Evolutionary conservation across 2,888 invertebrate genomes (phyloP).

Genomic region (Megastigmus dorsalis): DNA sequence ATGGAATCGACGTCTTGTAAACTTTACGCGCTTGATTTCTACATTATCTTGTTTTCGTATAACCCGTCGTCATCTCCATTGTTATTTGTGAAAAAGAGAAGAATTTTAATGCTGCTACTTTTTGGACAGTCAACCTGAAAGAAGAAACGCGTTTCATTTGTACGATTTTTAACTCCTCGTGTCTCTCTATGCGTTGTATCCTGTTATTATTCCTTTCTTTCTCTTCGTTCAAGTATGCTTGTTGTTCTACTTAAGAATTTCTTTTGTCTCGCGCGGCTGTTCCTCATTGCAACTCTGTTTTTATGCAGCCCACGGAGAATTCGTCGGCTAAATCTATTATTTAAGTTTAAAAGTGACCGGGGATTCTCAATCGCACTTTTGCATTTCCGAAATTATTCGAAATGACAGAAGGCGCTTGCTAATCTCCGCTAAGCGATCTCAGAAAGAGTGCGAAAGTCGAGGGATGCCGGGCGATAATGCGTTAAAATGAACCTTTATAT

Average conservation of each 20-base stretch:
- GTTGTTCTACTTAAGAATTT: slow-evolving; percentile 54
- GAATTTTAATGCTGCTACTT: slow-evolving; percentile 15
- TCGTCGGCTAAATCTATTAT: slow-evolving; percentile 65
- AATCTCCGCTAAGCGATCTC: slow-evolving; percentile 64
- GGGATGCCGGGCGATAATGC: slow-evolving; percentile 54
- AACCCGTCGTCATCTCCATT: slow-evolving; percentile 37
- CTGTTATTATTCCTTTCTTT: slow-evolving; percentile 28
- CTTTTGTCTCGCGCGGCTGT: slow-evolving; percentile 55
- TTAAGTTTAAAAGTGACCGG: slow-evolving; percentile 61
- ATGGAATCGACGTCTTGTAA: slow-evolving; percentile 50
- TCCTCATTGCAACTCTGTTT: slow-evolving; percentile 65
- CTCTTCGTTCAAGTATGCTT: slow-evolving; percentile 35
- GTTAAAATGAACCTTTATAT: slow-evolving; percentile 50
- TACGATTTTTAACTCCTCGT: slow-evolving; percentile 41
- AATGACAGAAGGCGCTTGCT: slow-evolving; percentile 48
- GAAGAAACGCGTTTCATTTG: slow-evolving; percentile 12
- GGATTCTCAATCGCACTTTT: slow-evolving; percentile 54
- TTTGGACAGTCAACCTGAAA: slow-evolving; percentile 12
- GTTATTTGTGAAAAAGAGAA: slow-evolving; percentile 31
- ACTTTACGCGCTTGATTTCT: slow-evolving; percentile 51
- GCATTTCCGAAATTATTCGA: slow-evolving; percentile 54
- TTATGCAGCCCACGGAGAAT: slow-evolving; percentile 65
- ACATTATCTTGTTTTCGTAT: slow-evolving; percentile 37
- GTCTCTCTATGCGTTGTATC: slow-evolving; percentile 52
- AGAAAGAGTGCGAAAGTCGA: slow-evolving; percentile 62